Conservation (phyloP, 2,888 invertebrate species). For the Balanococcus diminutus region DNA sequence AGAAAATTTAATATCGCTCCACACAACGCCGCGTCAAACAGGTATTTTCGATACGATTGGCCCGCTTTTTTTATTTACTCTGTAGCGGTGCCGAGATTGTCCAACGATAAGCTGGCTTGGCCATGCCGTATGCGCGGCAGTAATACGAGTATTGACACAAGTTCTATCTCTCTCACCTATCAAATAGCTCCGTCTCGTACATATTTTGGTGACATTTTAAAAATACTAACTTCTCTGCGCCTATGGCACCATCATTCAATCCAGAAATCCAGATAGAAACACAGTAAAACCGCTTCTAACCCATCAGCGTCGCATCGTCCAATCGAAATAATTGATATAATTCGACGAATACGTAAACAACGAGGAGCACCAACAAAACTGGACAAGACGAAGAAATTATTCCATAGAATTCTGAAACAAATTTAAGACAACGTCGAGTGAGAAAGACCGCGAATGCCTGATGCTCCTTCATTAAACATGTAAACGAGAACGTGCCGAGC, state of each 20-base stretch:
- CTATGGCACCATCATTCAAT: neutral
- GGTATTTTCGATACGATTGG: constrained; percentile 23
- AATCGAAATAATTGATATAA: neutral
- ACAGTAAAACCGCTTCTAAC: neutral
- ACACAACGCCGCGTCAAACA: neutral
- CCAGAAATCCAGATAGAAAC: neutral
- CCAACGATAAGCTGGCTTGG: neutral
- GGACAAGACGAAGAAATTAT: neutral
- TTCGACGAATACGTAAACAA: neutral
- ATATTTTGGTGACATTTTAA: neutral
- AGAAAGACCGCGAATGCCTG: neutral
- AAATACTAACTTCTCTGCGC: neutral
- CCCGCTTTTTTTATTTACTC: neutral
- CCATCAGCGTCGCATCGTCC: neutral
- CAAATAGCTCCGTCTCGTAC: no score
- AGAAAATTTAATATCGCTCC: neutral
- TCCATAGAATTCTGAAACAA: neutral
- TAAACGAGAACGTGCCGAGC: neutral
- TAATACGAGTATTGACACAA: neutral
- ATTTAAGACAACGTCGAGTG: neutral
- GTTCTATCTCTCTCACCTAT: neutral
- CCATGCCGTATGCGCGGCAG: neutral
- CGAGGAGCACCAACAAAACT: no score
- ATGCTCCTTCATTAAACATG: neutral
- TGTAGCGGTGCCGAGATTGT: neutral